Evolutionary conservation across 2,888 invertebrate genomes (phyloP).

Genomic region (Hemaris fuciformis): DNA sequence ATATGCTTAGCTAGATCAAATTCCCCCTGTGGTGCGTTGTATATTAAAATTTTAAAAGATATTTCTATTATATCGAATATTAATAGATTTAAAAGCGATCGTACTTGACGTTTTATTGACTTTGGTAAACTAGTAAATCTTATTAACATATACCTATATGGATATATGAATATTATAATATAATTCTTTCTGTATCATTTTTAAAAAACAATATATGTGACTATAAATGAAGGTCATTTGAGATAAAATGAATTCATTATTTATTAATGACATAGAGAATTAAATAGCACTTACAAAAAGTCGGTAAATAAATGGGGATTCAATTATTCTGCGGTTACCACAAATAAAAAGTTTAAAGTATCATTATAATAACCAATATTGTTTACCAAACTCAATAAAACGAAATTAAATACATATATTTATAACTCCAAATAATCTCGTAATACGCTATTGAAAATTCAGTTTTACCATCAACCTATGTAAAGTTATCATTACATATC

Average conservation of each 20-base stretch:
- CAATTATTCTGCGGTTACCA: too few relatives aligned
- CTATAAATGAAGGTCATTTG: too few relatives aligned
- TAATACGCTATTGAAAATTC: slow-evolving; percentile 25
- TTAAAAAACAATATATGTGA: too few relatives aligned
- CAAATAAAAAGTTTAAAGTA: not conserved
- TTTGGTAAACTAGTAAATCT: not conserved
- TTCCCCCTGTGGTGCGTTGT: slow-evolving; percentile 65
- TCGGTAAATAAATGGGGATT: too few relatives aligned
- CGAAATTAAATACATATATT: too few relatives aligned
- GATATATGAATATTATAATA: too few relatives aligned
- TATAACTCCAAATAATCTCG: slow-evolving; percentile 33
- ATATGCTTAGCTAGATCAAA: slow-evolving; percentile 39
- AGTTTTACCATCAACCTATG: slow-evolving; percentile 66
- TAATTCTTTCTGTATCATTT: too few relatives aligned
- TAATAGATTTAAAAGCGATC: not conserved
- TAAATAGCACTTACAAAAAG: too few relatives aligned
- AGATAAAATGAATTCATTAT: too few relatives aligned
- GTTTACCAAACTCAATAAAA: slow-evolving; percentile 4
- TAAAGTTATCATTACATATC: slow-evolving; percentile 79
- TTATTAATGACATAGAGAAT: too few relatives aligned
- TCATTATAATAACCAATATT: not conserved
- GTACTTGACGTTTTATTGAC: not conserved
- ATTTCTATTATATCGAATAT: slow-evolving; percentile 22
- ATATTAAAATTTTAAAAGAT: slow-evolving; percentile 36
- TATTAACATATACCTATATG: not conserved